phyloP scores from a whole-genome alignment of 2,113 vertebrate genomes.

The Petrocephalus zakoni region DNA sequence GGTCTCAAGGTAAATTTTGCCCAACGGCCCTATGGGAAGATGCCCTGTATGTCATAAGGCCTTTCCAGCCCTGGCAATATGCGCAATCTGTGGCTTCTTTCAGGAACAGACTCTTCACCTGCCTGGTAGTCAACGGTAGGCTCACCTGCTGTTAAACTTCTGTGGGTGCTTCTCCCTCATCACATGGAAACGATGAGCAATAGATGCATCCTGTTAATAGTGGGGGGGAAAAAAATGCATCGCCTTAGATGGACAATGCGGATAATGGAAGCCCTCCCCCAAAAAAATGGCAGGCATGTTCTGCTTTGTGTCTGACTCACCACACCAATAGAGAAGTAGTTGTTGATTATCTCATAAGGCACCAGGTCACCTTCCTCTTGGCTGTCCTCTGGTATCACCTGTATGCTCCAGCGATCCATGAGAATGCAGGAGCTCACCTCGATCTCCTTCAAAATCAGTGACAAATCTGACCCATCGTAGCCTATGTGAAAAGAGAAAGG shows the following conservation, averaged over 20 bases:
- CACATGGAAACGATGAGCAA: conserved; percentile 65
- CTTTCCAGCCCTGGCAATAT: not conserved
- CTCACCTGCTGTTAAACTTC: conserved; percentile 73
- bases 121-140: conserved; percentile 9
- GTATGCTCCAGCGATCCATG: conserved; percentile 83
- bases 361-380: conserved; percentile 79
- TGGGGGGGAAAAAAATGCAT: not conserved
- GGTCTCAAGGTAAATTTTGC: not conserved
- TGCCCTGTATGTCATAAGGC: not conserved
- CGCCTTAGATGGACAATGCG: not conserved
- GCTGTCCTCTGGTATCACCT: conserved; percentile 69
- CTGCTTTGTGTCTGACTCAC: conserved; percentile 56
- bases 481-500: conserved; percentile 48
- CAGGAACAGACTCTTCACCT: not conserved
- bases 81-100: not conserved
- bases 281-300: not conserved
- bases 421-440: conserved; percentile 64
- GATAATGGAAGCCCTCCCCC: not conserved
- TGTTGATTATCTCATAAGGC: conserved; percentile 91
- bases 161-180: conserved; percentile 70
- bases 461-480: conserved; percentile 75
- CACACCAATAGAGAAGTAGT: conserved; percentile 94
- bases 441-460: conserved; percentile 73
- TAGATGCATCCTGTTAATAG: conserved; percentile 61
- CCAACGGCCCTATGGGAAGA: not conserved